Evolutionary conservation across 2,888 invertebrate genomes (phyloP), one percentile per base, ranked within the genome.

Genomic region (Apocheima hispidaria): DNA sequence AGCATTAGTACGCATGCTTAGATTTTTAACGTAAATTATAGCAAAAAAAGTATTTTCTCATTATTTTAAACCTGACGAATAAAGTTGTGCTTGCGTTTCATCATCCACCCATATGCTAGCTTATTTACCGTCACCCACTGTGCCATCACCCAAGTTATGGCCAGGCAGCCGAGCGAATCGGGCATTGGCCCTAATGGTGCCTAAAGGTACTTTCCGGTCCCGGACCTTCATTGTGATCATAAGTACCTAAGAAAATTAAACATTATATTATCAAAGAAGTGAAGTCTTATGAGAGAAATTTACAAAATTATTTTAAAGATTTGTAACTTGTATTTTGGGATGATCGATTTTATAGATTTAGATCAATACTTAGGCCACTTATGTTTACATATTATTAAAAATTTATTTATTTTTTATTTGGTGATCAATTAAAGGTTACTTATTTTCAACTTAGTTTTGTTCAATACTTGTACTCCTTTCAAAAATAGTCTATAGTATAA

Each of bases 151-250:
- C 33, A 41, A 64, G 73, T 73, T 72, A 74, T 71, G 68, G 70
- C 65, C 69, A 73, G 56, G 63, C 78, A 71, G 35, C 75, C 69
- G 75, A 79, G 72, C 80, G 73, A 68, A 72, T 77, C 82, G 82
- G 78, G 76, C 83, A 73, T 76, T 74, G 81, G 76, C 75, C n/a
- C n/a, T n/a, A n/a, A n/a, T n/a, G n/a, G n/a, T n/a, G n/a, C n/a
- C 82, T 74, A 60, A 72, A 71, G 67, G 67, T 74, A 67, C 57
- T 69, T 68, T 71, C 18, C 16, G 48, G 3, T n/a, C 30, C 41
- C 10, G 2, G 10, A 18, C 4, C 16, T 44, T n/a, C 35, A 36
- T 3, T 23, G n/a, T 21, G 12, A 18, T 21, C 10, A 18, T 38
- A 38, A 38, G 20, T 18, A 38, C 2, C 1, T 7, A 30, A 30